Base-by-base conservation (phyloP, 2,888 invertebrate genomes). In the Peribatodes rhomboidaria region DNA sequence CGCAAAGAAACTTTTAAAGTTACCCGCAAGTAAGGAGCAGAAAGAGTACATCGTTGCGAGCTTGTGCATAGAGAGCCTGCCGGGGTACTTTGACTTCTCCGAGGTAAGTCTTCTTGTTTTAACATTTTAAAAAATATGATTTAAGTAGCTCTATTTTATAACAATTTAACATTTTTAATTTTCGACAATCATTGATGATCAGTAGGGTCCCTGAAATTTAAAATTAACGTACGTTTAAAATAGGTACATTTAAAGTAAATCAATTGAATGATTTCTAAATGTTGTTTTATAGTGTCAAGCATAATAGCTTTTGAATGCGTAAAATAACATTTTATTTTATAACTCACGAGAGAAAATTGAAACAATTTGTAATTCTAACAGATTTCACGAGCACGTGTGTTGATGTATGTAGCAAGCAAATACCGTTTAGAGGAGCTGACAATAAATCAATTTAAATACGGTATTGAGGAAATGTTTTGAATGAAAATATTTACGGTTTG, bases 21-120 rank as follows among this genome's bases (percentile, higher is more conserved):
- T 73, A 46, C 69, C 69, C 50, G 59, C 35, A 49, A 60, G 47
- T 31, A 42, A 10, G 20, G 39, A 18, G 13, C 73, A 75, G 27
- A 59, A 75, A 42, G 0, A 68, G 4, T 4, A 20, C 42, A 60
- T 84, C 27, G 76, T 75, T 3, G 0, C 16, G 1, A 16, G 16
- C 2, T 69, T 83, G 49, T 84, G 84, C 71, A 22, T 1, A 1
- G 71, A 74, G 0, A 61, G 81, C 56, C n/a, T 46, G 7, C n/a
- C 59, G 31, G 11, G n/a, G 20, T 8, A 27, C 53, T n/a, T 55
- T 35, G n/a, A 50, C n/a, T 13, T 39, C 14, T 2, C 33, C 8
- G 18, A 46, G 44, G 69, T 69, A 50, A 69, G 69, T 65, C n/a
- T 46, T 46, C n/a, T n/a, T n/a, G n/a, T n/a, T n/a, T n/a, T n/a